Conservation (phyloP, 2,113 vertebrate species). For the Octodon degus region DNA sequence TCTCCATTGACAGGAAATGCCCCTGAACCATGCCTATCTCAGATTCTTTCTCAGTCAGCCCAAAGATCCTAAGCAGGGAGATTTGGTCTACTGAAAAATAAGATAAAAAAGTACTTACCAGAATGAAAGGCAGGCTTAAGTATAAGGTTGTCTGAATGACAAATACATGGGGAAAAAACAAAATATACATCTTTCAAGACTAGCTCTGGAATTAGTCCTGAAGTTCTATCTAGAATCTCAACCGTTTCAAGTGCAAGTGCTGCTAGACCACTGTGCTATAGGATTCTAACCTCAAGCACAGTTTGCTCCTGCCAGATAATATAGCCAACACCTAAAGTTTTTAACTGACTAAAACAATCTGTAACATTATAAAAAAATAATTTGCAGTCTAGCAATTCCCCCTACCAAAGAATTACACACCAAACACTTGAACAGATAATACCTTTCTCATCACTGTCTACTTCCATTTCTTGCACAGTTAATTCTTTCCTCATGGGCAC, state of each 20-base stretch:
- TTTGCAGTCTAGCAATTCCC: neutral
- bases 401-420: constrained; percentile 4
- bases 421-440: neutral
- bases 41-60: neutral
- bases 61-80: neutral
- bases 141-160: neutral
- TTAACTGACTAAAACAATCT: constrained; percentile 10
- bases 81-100: neutral
- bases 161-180: neutral
- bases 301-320: neutral
- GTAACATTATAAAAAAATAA: neutral
- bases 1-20: neutral
- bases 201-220: neutral
- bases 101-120: constrained; percentile 12
- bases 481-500: neutral
- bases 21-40: neutral
- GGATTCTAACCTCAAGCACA: neutral
- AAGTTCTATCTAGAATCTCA: neutral
- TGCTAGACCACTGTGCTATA: neutral
- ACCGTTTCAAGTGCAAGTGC: neutral
- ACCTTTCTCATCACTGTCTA: neutral
- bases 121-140: neutral
- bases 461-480: neutral
- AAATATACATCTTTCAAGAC: neutral
- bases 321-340: neutral